phyloP scores from a whole-genome alignment of 2,113 vertebrate genomes.

The Alosa alosa region DNA sequence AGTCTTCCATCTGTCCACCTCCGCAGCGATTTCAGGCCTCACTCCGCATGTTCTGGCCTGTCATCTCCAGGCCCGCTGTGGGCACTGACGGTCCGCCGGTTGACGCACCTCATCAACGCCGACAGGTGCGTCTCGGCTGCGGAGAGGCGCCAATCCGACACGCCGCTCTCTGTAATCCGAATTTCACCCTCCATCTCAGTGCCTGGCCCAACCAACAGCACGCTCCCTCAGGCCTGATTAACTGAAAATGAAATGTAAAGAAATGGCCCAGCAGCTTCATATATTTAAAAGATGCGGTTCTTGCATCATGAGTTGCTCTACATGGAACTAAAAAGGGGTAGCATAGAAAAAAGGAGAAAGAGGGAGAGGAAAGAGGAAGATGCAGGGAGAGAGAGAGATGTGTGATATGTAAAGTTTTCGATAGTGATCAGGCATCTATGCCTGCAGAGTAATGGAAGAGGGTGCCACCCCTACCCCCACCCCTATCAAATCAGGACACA shows the following conservation, averaged over 20 bases:
- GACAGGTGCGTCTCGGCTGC: background rate
- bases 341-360: background rate
- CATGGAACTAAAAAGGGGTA: background rate
- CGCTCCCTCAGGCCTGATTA: background rate
- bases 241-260: too few relatives aligned
- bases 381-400: background rate
- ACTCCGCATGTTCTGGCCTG: background rate
- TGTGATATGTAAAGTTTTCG: background rate
- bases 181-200: background rate
- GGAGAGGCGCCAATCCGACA: background rate
- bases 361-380: background rate
- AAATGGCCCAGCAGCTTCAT: background rate
- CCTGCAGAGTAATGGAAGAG: background rate
- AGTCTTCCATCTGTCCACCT: background rate
- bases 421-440: background rate
- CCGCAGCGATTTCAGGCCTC: background rate
- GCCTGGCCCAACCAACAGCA: background rate
- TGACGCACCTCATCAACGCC: background rate
- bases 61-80: background rate
- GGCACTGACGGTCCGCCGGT: background rate
- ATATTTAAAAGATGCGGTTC: background rate
- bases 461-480: background rate
- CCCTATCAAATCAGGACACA: background rate
- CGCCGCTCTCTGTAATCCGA: background rate
- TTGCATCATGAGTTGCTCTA: background rate